Evolutionary conservation across 2,113 vertebrate genomes (phyloP), one percentile per base, ranked within the genome.

Genomic region (Furnarius figulus): DNA sequence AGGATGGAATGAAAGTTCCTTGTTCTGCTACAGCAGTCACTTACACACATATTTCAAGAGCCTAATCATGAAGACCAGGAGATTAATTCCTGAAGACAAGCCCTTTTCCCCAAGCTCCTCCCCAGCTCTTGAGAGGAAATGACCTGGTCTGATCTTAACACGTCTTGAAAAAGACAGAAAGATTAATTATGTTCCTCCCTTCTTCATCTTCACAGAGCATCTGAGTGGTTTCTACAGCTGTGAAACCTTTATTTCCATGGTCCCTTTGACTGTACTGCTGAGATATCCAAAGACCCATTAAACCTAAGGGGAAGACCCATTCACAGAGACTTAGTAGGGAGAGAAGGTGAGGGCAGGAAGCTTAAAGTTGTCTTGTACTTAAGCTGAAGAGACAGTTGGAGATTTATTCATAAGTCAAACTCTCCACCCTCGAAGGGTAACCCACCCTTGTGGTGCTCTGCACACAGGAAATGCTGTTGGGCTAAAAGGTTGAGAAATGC

Each of bases 121-220:
- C 86, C 76, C 47, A 87, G 44, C 80, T 72, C 85, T 76, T 58
- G 66, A 76, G 50, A 89, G 71, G 93, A 89, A 94, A 89, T 75
- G 20, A 85, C 85, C 58, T 66, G 70, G 56, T 61, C 77, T 92
- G 74, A 85, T 87, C 70, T 79, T 87, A 94, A 74, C 58, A 42
- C 50, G 62, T 76, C 74, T 87, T 62, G 66, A 95, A 95, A 81
- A 53, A 15, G 66, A 85, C 76, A 94, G 80, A 59, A 95, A 65
- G 66, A 94, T 95, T 94, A 91, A 93, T 89, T 82, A 72, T 85
- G 44, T 63, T 91, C 58, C 70, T 72, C 81, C 62, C 58, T 65
- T 46, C 49, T 87, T 85, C 89, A 92, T 72, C 84, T 75, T 94
- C 70, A 52, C 4, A 6, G 44, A 80, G 91, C 56, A 95, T 73